A percentile compares a stretch with the other conserved stretches of the same genome.
phyloP scores from a whole-genome alignment of 2,888 invertebrate genomes.

The Diplolepis rosae region DNA sequence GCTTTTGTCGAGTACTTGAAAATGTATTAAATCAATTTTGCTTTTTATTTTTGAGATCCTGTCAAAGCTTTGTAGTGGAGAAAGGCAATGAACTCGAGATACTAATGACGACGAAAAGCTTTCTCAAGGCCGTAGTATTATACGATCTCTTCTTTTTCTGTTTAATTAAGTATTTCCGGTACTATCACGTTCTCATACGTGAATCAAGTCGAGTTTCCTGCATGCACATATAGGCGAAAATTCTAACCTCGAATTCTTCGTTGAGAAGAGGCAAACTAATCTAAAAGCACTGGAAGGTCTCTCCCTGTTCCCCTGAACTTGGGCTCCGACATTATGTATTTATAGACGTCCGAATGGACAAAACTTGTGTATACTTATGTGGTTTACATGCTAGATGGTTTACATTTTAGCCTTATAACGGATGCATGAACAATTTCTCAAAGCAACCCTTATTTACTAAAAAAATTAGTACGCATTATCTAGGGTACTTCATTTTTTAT shows the following conservation, averaged over 20 bases:
- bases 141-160: conserved; percentile 52
- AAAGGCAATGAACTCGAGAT: conserved; percentile 50
- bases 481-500: too few species aligned
- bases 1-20: too few species aligned
- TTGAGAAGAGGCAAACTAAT: conserved; percentile 57
- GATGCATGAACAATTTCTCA: conserved; percentile 36
- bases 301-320: conserved; percentile 68
- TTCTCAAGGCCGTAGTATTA: conserved; percentile 57
- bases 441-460: neutral
- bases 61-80: neutral
- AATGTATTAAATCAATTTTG: too few species aligned
- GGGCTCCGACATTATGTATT: conserved; percentile 61
- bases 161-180: conserved; percentile 69
- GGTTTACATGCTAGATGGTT: conserved; percentile 50
- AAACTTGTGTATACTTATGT: conserved; percentile 48
- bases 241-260: conserved; percentile 35
- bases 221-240: conserved; percentile 28
- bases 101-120: conserved; percentile 33
- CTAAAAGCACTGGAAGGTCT: conserved; percentile 56
- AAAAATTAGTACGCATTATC: too few species aligned
- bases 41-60: neutral
- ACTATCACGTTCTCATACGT: conserved; percentile 53
- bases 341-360: conserved; percentile 56
- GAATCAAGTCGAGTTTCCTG: conserved; percentile 41
- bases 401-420: conserved; percentile 52